phyloP scores from a whole-genome alignment of 2,113 vertebrate species.

The Cyprinodon variegatus region DNA sequence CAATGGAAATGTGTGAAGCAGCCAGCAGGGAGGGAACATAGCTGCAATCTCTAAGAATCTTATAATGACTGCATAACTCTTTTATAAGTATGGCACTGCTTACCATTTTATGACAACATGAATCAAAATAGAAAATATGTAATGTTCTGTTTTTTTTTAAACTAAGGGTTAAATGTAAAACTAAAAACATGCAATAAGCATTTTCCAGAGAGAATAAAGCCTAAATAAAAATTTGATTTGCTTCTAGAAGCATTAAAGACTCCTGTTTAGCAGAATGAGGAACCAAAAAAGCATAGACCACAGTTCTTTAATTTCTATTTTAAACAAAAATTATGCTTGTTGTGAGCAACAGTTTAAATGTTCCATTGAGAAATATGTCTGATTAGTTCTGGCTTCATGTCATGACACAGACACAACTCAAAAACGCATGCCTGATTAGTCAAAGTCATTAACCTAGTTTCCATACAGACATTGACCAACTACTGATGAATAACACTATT shows the following conservation, averaged over 20 bases:
- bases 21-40: too few relatives aligned
- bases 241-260: neutral
- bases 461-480: slow-evolving; percentile 21
- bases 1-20: too few relatives aligned
- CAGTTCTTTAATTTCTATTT: neutral
- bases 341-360: slow-evolving; percentile 24
- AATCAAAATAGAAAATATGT: too few relatives aligned
- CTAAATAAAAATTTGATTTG: slow-evolving; percentile 8
- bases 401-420: slow-evolving; percentile 17
- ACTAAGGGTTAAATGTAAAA: too few relatives aligned
- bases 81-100: too few relatives aligned
- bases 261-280: slow-evolving; percentile 1
- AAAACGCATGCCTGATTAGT: slow-evolving; percentile 39
- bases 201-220: neutral
- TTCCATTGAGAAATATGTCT: slow-evolving; percentile 36
- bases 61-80: too few relatives aligned
- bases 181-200: too few relatives aligned
- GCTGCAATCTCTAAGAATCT: too few relatives aligned
- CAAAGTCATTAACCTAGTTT: slow-evolving; percentile 50
- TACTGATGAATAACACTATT: neutral
- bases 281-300: too few relatives aligned
- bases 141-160: too few relatives aligned
- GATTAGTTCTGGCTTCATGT: slow-evolving; percentile 37
- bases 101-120: too few relatives aligned
- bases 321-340: slow-evolving; percentile 12